A percentile compares a stretch with the other conserved stretches of the same genome.
Conservation (phyloP, 2,113 vertebrate species). For the Smithornis capensis region DNA sequence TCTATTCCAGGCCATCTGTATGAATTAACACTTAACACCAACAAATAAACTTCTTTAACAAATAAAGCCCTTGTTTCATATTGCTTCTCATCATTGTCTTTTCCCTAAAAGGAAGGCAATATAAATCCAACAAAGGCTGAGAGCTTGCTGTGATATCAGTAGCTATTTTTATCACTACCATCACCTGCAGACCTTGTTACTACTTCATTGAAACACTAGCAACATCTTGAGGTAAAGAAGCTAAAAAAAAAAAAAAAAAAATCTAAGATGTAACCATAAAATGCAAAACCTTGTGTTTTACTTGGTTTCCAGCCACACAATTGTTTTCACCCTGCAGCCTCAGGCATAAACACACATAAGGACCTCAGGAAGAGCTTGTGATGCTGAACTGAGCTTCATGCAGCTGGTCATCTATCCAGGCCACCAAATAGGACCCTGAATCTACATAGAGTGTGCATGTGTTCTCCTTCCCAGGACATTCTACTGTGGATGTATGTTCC, state of each 20-base stretch:
- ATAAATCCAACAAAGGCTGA: neutral
- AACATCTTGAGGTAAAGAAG: neutral
- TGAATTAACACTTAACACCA: neutral
- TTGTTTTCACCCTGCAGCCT: neutral
- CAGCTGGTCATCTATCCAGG: neutral
- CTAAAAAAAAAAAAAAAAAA: too few relatives aligned
- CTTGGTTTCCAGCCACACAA: neutral
- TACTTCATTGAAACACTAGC: neutral
- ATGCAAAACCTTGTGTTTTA: neutral
- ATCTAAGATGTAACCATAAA: neutral
- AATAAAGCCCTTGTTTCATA: neutral
- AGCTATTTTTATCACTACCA: neutral
- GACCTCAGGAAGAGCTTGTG: neutral
- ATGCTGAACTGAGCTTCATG: neutral
- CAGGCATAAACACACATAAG: neutral
- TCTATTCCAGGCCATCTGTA: neutral
- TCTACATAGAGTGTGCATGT: neutral
- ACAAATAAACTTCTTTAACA: neutral
- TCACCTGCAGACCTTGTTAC: neutral
- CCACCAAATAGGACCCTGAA: neutral
- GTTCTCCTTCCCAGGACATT: neutral
- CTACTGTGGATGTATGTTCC: rapidly evolving
- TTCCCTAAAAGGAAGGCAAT: neutral
- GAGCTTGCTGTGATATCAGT: neutral
- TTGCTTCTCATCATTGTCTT: neutral